Conservation (phyloP, 1,140 invertebrate species). For the Lutraria rhynchaena region DNA sequence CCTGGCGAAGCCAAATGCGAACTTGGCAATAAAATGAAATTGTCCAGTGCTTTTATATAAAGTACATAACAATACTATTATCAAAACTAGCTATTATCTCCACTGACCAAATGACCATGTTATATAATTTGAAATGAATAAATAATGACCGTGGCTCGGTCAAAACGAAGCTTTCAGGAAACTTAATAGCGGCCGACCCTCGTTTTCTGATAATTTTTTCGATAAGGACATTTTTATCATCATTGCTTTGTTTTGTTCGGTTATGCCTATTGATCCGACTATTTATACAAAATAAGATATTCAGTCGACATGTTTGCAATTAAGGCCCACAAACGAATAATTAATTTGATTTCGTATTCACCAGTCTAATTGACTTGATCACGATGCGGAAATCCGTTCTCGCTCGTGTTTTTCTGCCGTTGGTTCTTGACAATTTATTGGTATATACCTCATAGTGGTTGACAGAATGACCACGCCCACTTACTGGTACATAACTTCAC, state of each 20-base stretch:
- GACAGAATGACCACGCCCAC: too few species aligned
- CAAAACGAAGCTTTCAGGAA: conserved; percentile 22
- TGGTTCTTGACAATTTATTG: too few species aligned
- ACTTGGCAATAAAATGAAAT: conserved; percentile 34
- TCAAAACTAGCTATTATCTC: conserved; percentile 10
- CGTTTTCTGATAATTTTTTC: conserved; percentile 33
- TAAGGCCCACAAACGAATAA: too few species aligned
- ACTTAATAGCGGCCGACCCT: conserved; percentile 9
- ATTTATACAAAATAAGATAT: conserved; percentile 29
- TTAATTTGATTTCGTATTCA: too few species aligned
- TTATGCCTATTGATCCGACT: conserved; percentile 16
- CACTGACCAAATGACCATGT: conserved; percentile 53
- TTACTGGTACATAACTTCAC: too few species aligned
- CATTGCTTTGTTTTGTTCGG: conserved; percentile 18
- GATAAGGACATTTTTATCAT: conserved; percentile 44
- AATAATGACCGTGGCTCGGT: conserved; percentile 36
- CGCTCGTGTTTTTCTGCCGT: too few species aligned
- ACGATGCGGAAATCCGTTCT: too few species aligned
- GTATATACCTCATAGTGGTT: too few species aligned
- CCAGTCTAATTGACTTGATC: too few species aligned
- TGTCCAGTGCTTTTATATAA: conserved; percentile 29
- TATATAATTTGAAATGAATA: conserved; percentile 60
- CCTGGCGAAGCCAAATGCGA: conserved; percentile 2
- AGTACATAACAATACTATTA: conserved; percentile 48
- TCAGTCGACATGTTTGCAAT: too few species aligned